phyloP scores from a whole-genome alignment of 2,888 invertebrate species.

The Dromius quadrimaculatus region DNA sequence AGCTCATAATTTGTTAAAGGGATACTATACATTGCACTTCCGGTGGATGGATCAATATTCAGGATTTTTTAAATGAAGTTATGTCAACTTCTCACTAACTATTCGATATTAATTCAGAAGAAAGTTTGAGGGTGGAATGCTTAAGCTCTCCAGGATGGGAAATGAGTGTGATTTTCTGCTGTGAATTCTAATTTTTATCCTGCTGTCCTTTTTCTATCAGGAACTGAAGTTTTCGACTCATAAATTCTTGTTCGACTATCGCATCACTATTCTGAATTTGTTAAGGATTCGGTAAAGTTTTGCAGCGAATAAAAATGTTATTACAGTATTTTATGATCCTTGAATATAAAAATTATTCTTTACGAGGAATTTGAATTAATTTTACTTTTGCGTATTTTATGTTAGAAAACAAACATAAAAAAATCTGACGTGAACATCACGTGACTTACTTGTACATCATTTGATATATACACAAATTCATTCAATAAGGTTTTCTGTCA shows the following conservation, averaged over 20 bases:
- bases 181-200: conserved; percentile 1
- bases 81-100: conserved; percentile 21
- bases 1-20: no score
- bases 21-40: no score
- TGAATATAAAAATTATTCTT: background rate
- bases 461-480: no score
- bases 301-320: background rate
- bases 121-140: conserved; percentile 18
- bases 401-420: no score
- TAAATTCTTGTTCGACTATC: conserved; percentile 13
- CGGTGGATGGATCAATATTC: no score
- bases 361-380: no score
- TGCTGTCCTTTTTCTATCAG: background rate
- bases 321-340: background rate
- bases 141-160: conserved; percentile 4
- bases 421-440: no score
- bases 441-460: no score
- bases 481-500: no score
- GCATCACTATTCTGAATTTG: background rate
- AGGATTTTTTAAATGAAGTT: no score
- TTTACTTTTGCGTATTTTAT: no score
- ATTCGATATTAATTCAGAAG: conserved; percentile 26
- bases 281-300: background rate
- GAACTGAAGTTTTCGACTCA: conserved; percentile 7
- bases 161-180: conserved; percentile 30